Evolutionary conservation across 2,113 vertebrate genomes (phyloP).

Genomic region (Leptobrachium leishanense): DNA sequence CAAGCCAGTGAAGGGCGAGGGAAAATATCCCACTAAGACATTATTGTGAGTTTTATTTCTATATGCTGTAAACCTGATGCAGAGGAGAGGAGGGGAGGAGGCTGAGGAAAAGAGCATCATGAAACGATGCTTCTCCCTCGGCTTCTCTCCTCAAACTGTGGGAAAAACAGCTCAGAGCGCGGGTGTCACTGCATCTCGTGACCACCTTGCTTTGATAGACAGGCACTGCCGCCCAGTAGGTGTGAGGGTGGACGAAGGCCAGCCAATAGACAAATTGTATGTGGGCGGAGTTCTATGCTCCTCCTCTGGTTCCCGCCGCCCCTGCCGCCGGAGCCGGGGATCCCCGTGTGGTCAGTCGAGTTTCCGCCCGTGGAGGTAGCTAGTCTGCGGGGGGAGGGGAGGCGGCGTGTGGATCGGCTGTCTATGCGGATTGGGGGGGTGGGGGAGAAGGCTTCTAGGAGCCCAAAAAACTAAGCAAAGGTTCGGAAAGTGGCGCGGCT

Average conservation of each 20-base stretch:
- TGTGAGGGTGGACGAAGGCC: constrained; percentile 33
- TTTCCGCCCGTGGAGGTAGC: constrained; percentile 84
- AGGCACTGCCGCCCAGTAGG: constrained; percentile 50
- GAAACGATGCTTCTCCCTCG: not conserved
- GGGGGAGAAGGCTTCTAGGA: not conserved
- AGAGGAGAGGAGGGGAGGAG: too few relatives aligned
- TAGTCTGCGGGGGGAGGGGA: constrained; percentile 87
- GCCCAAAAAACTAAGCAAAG: not conserved
- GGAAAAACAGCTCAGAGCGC: constrained; percentile 17
- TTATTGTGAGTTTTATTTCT: too few relatives aligned
- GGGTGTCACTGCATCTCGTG: constrained; percentile 20
- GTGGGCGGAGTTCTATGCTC: constrained; percentile 56
- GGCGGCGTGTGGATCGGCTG: constrained; percentile 61
- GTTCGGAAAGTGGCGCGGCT: not conserved
- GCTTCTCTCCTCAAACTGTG: constrained; percentile 39
- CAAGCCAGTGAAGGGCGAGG: too few relatives aligned
- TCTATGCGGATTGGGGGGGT: constrained; percentile 5
- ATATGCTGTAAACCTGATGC: too few relatives aligned
- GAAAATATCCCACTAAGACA: too few relatives aligned
- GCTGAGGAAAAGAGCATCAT: too few relatives aligned
- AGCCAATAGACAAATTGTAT: constrained; percentile 64
- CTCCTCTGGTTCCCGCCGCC: constrained; percentile 64
- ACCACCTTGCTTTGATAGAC: constrained; percentile 50
- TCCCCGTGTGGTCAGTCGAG: constrained; percentile 88
- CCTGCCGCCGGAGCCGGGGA: constrained; percentile 82